A percentile compares a stretch with the other conserved stretches of the same genome.
phyloP scores from a whole-genome alignment of 2,888 invertebrate genomes.

The Metellina segmentata region DNA sequence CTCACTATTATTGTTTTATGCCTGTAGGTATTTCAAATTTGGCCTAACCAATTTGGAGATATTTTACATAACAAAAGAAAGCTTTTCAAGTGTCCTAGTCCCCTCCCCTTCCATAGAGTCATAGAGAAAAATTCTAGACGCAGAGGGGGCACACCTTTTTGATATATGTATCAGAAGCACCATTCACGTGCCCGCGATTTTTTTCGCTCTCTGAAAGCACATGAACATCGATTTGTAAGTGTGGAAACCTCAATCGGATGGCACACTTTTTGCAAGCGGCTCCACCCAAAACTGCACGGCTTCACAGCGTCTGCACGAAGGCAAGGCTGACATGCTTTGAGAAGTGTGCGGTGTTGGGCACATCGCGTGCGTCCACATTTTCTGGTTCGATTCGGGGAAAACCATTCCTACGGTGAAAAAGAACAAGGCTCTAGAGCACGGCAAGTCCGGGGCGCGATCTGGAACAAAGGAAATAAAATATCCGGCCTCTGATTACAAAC shows the following conservation, averaged over 20 bases:
- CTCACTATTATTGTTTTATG: too few species aligned
- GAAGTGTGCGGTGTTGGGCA: background rate
- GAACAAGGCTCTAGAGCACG: constrained; percentile 2
- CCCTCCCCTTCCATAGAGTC: too few species aligned
- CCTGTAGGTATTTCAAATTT: too few species aligned
- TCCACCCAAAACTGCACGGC: constrained; percentile 35
- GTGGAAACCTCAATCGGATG: constrained; percentile 44
- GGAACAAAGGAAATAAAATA: constrained; percentile 55
- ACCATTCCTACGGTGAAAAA: background rate
- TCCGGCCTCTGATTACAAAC: constrained; percentile 40
- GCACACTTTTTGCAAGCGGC: constrained; percentile 31
- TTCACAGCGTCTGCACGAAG: constrained; percentile 8
- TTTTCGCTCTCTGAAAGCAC: background rate
- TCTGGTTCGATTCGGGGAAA: constrained; percentile 6
- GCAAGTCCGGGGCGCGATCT: background rate
- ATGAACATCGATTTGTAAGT: constrained; percentile 40
- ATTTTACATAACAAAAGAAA: too few species aligned
- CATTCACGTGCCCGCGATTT: background rate
- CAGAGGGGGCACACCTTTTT: constrained; percentile 7
- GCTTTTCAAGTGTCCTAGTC: too few species aligned
- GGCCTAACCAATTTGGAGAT: too few species aligned
- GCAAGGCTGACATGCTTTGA: constrained; percentile 31
- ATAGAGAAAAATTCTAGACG: background rate
- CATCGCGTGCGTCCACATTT: constrained; percentile 50
- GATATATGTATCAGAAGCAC: background rate